Evolutionary conservation across 2,888 invertebrate genomes (phyloP), one percentile per base, ranked within the genome.

Genomic region (Lasioglossum calceatum): DNA sequence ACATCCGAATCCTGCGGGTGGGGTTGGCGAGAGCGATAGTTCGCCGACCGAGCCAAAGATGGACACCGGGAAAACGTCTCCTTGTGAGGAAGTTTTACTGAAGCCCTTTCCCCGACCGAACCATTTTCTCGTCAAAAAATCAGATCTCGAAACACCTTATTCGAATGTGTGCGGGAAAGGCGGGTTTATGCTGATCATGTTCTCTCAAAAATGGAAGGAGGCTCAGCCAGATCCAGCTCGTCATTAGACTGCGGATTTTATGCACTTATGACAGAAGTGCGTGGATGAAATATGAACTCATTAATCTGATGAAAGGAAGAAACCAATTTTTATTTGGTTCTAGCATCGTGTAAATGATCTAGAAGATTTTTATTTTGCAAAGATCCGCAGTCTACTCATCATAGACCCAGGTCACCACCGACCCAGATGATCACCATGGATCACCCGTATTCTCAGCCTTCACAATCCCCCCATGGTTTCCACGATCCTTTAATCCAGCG

Each of bases 1-100:
- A 87, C 88, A 86, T 87, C 77, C n/a, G n/a, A 36, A 73, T 64
- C 32, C n/a, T 36, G 23, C 39, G 61, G 77, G 72, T 79, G 84
- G 87, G 78, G 75, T 64, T 71, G 73, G 79, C 86, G 82, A 86
- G 86, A 87, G 81, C 76, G 85, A 84, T 85, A 79, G 85, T 47
- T 58, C 36, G 47, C 36, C 32, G n/a, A 47, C 39, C 27, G 67
- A 58, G 47, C 74, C 58, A 36, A 78, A 80, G 58, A 79, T 82
- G 72, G 79, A 58, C 23, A 12, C 75, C 27, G 39, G 44, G 81
- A 71, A 47, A 58, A 12, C 42, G 64, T 80, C 58, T 74, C 67
- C 44, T 71, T n/a, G 42, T 8, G 19, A 8, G 73, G 19, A 8
- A 10, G 19, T 73, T 36, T 8, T 3, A 23, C 10, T 1, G 19